Conservation (phyloP, 2,113 vertebrate species). For the Turnix velox region DNA sequence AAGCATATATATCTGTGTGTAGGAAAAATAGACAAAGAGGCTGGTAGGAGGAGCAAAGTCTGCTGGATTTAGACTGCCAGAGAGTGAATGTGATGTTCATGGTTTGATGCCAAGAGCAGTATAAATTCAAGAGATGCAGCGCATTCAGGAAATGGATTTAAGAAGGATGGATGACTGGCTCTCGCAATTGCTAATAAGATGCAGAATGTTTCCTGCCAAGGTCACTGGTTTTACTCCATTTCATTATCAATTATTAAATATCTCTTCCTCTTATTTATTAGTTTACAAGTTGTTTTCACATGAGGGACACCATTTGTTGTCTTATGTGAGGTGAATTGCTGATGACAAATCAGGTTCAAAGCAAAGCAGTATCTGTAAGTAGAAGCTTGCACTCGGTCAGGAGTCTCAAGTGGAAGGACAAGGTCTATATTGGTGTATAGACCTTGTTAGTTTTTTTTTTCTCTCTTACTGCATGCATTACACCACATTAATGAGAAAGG, state of each 20-base stretch:
- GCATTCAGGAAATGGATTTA: constrained; percentile 22
- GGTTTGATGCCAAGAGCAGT: constrained; percentile 3
- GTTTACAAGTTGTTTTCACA: constrained; percentile 58
- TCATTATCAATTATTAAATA: constrained; percentile 65
- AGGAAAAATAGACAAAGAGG: neutral
- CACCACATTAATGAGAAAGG: neutral
- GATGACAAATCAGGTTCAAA: neutral
- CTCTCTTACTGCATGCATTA: neutral
- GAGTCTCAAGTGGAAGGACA: neutral
- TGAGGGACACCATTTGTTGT: neutral
- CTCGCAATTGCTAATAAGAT: constrained; percentile 37
- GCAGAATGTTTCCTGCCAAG: constrained; percentile 32
- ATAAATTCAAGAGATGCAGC: neutral
- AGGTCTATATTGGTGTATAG: neutral
- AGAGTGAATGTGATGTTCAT: neutral
- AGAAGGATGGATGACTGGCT: constrained; percentile 24
- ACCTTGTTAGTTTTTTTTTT: neutral
- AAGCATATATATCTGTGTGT: neutral
- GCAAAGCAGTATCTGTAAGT: neutral
- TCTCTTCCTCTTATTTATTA: constrained; percentile 37
- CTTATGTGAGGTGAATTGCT: constrained; percentile 13
- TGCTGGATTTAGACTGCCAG: neutral
- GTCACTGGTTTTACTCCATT: constrained; percentile 48
- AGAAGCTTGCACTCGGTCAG: neutral
- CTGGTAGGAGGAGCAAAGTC: neutral